Evolutionary conservation across 2,113 vertebrate genomes (phyloP).

Genomic region (Peromyscus maniculatus): DNA sequence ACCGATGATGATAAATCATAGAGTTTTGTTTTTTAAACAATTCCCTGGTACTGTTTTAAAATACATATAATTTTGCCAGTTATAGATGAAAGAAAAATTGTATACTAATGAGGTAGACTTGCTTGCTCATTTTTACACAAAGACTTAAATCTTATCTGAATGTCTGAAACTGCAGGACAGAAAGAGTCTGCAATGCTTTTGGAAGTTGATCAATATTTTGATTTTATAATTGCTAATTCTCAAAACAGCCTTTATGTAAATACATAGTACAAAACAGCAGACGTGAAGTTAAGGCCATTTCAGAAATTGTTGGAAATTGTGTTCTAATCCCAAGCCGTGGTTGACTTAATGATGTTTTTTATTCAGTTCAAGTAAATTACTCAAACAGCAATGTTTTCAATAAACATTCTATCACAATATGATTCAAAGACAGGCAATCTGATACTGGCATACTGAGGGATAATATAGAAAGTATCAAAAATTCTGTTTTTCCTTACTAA

Average conservation of each 20-base stretch:
- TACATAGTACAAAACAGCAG: not conserved
- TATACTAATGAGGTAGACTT: not conserved
- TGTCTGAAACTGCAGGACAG: not conserved
- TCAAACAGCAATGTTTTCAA: not conserved
- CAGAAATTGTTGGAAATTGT: not conserved
- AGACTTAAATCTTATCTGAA: not conserved
- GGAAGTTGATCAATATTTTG: not conserved
- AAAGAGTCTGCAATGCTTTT: not conserved
- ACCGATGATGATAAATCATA: not conserved
- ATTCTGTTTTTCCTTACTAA: not conserved
- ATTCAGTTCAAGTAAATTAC: not conserved
- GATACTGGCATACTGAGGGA: not conserved
- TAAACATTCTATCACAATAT: not conserved
- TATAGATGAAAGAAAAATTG: not conserved
- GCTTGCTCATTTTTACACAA: not conserved
- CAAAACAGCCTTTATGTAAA: not conserved
- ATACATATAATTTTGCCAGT: not conserved
- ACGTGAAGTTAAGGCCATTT: not conserved
- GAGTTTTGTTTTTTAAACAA: not conserved
- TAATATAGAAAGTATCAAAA: not conserved
- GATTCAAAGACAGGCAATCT: not conserved
- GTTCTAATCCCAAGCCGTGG: not conserved
- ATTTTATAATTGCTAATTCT: not conserved
- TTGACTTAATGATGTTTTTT: not conserved
- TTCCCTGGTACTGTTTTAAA: not conserved